Evolutionary conservation across 2,888 invertebrate species (phyloP).

Genomic region (Brenthis hecate): DNA sequence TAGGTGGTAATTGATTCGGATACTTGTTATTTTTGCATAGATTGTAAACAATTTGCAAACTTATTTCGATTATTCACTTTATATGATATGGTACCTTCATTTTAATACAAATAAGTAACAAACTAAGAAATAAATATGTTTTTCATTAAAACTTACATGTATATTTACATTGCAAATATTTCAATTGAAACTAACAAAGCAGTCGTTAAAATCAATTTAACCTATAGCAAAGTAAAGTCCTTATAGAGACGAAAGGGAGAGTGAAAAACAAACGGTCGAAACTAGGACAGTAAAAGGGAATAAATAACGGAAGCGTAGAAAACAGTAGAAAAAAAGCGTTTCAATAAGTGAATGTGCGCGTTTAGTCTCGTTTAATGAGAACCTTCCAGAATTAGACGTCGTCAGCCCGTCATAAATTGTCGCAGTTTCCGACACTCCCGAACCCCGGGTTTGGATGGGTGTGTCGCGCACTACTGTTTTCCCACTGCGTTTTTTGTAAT

Average conservation of each 20-base stretch:
- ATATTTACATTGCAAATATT: neutral
- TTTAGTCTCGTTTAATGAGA: constrained; percentile 75
- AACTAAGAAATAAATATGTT: no score
- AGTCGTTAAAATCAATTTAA: constrained; percentile 1
- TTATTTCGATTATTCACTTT: no score
- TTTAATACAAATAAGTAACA: no score
- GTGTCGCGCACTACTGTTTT: constrained; percentile 21
- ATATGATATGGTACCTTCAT: no score
- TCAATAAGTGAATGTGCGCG: constrained; percentile 72
- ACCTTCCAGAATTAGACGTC: constrained; percentile 67
- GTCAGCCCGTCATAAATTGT: constrained; percentile 78
- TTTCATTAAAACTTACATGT: no score
- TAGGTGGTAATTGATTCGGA: no score
- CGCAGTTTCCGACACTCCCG: constrained; percentile 45
- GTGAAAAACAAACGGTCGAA: constrained; percentile 16
- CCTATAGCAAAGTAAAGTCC: neutral
- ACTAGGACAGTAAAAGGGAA: constrained; percentile 30
- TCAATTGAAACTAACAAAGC: neutral
- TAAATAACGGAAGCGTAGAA: constrained; percentile 41
- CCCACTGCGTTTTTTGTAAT: constrained; percentile 2
- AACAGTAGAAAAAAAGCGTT: constrained; percentile 53
- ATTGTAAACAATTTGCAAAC: no score
- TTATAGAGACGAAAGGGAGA: constrained; percentile 12
- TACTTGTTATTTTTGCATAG: no score
- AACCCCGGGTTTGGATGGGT: constrained; percentile 17